Evolutionary conservation across 2,888 invertebrate species (phyloP).

Genomic region (Ctena decussata): DNA sequence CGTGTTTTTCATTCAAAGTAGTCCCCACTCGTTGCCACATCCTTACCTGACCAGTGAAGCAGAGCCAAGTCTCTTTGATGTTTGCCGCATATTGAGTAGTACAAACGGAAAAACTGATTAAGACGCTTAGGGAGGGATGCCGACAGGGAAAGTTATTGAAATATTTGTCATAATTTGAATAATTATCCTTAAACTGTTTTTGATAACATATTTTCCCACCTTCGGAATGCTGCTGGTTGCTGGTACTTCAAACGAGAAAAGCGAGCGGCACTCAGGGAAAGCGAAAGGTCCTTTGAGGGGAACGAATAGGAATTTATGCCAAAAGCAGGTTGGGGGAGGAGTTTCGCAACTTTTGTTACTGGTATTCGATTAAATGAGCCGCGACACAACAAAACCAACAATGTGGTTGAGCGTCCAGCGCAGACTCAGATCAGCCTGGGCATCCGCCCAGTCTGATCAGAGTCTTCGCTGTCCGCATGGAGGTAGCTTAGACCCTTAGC

Average conservation of each 20-base stretch:
- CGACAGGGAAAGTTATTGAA: constrained; percentile 7
- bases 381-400: too few species aligned
- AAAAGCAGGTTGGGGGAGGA: too few species aligned
- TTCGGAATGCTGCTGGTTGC: neutral
- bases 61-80: neutral
- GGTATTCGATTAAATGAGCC: too few species aligned
- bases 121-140: neutral
- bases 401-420: too few species aligned
- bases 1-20: neutral
- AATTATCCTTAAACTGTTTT: constrained; percentile 16
- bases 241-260: neutral
- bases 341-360: too few species aligned
- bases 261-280: too few species aligned
- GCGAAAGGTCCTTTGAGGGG: too few species aligned
- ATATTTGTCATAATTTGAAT: constrained; percentile 20
- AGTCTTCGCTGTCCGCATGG: too few species aligned
- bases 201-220: constrained; percentile 8
- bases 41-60: neutral
- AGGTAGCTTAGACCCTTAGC: too few species aligned
- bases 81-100: neutral
- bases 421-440: too few species aligned
- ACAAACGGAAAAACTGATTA: constrained; percentile 15
- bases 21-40: neutral
- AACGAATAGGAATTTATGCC: too few species aligned
- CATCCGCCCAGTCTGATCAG: too few species aligned